phyloP scores from a whole-genome alignment of 2,113 vertebrate species.

The Terrapene triunguis region DNA sequence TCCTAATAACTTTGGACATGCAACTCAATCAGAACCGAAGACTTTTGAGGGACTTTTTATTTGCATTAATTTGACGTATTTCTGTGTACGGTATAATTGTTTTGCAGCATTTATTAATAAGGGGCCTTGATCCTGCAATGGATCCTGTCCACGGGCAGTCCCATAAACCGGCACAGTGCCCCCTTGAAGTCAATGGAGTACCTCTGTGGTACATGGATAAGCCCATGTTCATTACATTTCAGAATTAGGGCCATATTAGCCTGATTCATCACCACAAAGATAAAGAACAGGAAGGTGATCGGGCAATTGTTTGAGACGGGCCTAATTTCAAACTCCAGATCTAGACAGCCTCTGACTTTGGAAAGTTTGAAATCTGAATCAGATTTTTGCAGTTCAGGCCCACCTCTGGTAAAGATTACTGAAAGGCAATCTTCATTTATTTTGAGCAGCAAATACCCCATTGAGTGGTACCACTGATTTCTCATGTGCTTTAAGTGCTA shows the following conservation, averaged over 20 bases:
- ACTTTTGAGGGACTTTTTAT: constrained; percentile 2
- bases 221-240: not conserved
- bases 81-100: not conserved
- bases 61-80: not conserved
- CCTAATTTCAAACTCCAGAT: not conserved
- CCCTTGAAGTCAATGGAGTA: not conserved
- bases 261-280: not conserved
- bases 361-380: constrained; percentile 10
- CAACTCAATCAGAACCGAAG: not conserved
- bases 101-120: not conserved
- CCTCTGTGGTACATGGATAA: not conserved
- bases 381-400: not conserved
- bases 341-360: not conserved
- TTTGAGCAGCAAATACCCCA: constrained; percentile 29
- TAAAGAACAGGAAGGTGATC: not conserved
- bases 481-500: not conserved
- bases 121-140: not conserved
- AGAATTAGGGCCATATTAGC: not conserved
- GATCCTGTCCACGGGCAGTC: not conserved
- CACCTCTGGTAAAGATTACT: not conserved
- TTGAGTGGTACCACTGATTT: not conserved
- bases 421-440: not conserved
- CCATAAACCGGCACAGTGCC: no score
- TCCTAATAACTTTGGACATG: not conserved
- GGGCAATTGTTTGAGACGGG: not conserved